Base-by-base conservation (phyloP, 2,888 invertebrate genomes). In the Polyommatus iphigenia region DNA sequence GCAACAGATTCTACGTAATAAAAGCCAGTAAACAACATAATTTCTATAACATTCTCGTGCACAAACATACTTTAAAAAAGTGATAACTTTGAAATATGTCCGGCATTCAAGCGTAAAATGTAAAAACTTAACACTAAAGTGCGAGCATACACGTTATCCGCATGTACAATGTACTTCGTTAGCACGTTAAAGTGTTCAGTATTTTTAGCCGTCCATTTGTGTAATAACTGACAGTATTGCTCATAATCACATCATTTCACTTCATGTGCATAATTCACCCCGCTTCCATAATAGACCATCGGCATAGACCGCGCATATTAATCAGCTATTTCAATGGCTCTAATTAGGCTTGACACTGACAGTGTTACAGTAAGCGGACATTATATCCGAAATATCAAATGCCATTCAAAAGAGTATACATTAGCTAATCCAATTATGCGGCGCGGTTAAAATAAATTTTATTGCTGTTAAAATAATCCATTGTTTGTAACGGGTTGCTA, bases 321-420 rank as follows among this genome's bases (percentile, higher is more conserved):
- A 93, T 93, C 92, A 92, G 89, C 88, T 89, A 91, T 91, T 89
- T 91, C 90, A 93, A 93, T 92, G 88, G 91, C 88, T 87, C 89
- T 93, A 93, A 93, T 93, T 92, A 92, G 87, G 83, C 83, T 90
- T 91, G 92, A 91, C 91, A 90, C 88, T 91, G 90, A 90, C 91
- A 90, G 91, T 89, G 90, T 90, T 88, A 90, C 90, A 87, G 89
- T 89, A 90, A 91, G 88, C 90, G 88, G 81, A 82, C 83, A 82
- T 84, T 84, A 83, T 83, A 82, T 78, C 76, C 79, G 76, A 81
- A 76, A 79, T 78, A 78, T 79, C 79, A 80, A 77, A 79, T 78
- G 79, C 73, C 76, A 62, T 77, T 77, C 72, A 71, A 46, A 78
- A 78, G 36, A 72, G 76, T 76, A 62, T 29, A 41, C 59, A 62